Evolutionary conservation across 2,113 vertebrate species (phyloP), one percentile per base, ranked within the genome.

Genomic region (Lota lota): DNA sequence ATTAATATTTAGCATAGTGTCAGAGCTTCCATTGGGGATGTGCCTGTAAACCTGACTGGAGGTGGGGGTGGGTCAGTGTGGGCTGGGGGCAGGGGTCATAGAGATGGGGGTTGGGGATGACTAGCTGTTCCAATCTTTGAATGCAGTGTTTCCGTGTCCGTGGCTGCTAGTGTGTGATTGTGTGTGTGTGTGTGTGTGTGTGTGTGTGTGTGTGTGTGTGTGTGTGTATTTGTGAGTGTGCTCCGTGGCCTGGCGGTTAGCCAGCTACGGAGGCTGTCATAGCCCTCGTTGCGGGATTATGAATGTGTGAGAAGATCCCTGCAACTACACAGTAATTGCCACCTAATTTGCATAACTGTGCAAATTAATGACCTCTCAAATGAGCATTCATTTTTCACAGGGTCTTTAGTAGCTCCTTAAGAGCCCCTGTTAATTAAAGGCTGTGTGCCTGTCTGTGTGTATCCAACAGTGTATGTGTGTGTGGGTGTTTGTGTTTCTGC

Each of bases 271-370:
- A 69, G 21, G 50, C 76, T 79, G 76, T 78, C 72, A 68, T 51
- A 1, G 51, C 51, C 57, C 66, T 72, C 64, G 20, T 76, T 85
- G 67, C 61, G 20, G 54, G 81, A 77, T 81, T 72, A 83, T 82
- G 54, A 74, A 80, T 81, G 72, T 81, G 72, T 66, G 56, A 71
- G 62, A 68, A 24, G 67, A 69, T 83, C 68, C 59, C 69, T 66
- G 51, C 75, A 81, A 75, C 60, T 69, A 68, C 70, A 69, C 75
- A 75, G 71, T 88, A 82, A 88, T 87, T 88, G 76, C 73, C 61
- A 60, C 61, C 81, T 82, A 70, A 89, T 85, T 88, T 88, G 81
- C 89, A 87, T 88, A 90, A 86, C 77, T 79, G 82, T 82, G 73
- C 67, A 80, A 82, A 89, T 87, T 86, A 89, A 85, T 77, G 69